Conservation (phyloP, 2,797 vertebrate species). For the Odontamblyopus rebecca region DNA sequence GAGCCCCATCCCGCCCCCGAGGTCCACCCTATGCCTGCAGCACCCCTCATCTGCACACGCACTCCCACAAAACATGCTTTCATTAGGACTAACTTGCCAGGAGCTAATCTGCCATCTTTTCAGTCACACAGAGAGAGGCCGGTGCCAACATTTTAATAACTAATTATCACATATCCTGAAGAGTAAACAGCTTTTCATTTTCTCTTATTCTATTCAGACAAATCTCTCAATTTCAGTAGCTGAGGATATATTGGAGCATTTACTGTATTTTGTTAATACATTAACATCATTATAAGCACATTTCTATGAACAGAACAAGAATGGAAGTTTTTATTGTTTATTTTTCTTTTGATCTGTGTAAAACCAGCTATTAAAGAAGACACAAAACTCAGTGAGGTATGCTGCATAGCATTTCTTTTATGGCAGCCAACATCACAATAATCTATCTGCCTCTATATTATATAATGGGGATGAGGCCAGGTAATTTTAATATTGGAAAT, state of each 20-base stretch:
- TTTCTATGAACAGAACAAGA: background rate
- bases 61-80: constrained; percentile 64
- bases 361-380: background rate
- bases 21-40: constrained; percentile 64
- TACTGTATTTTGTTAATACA: background rate
- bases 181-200: constrained; percentile 39
- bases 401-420: no score
- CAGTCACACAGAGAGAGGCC: constrained; percentile 67
- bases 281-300: background rate
- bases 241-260: background rate
- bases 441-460: background rate
- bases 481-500: background rate
- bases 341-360: background rate
- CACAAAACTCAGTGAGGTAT: background rate
- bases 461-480: background rate
- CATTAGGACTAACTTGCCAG: constrained; percentile 70
- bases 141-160: constrained; percentile 58
- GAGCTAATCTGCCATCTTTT: constrained; percentile 74
- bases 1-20: constrained; percentile 58
- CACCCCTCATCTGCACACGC: constrained; percentile 45
- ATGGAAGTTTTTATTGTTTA: background rate
- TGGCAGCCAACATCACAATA: background rate
- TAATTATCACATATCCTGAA: constrained; percentile 47
- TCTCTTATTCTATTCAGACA: constrained; percentile 33
- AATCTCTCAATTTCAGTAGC: constrained; percentile 13